Conservation (phyloP, 2,888 invertebrate species). For the Actias luna region DNA sequence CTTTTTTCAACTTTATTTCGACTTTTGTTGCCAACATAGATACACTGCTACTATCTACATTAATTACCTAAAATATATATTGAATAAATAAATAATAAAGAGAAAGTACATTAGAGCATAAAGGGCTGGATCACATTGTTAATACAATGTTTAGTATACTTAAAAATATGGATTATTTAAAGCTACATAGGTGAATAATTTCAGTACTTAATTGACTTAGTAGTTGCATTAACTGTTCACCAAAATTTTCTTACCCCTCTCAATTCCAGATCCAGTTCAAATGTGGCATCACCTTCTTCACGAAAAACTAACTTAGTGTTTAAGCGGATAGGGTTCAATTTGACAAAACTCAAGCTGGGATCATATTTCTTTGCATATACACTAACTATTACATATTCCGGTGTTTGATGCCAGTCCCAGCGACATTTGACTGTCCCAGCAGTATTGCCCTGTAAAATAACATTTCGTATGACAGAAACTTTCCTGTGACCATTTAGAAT, state of each 20-base stretch:
- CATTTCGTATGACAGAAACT: background rate
- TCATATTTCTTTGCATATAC: conserved; percentile 96
- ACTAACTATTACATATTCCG: conserved; percentile 90
- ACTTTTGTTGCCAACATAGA: conserved; percentile 94
- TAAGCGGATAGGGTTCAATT: conserved; percentile 92
- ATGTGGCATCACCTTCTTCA: conserved; percentile 86
- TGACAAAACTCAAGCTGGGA: conserved; percentile 87
- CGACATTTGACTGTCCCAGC: conserved; percentile 86
- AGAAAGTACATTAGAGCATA: no score
- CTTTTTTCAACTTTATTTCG: conserved; percentile 95
- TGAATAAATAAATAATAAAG: background rate
- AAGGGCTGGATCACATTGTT: no score
- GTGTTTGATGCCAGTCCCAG: conserved; percentile 98
- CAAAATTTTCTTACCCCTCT: conserved; percentile 84
- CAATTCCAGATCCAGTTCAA: conserved; percentile 89
- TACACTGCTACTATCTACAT: conserved; percentile 86
- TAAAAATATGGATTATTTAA: no score
- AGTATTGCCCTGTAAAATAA: conserved; percentile 71
- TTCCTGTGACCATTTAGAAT: no score
- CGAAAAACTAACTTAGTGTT: conserved; percentile 89
- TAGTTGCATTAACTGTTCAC: background rate
- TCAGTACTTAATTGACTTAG: background rate
- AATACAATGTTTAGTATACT: no score
- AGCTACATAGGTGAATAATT: no score
- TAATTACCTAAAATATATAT: conserved; percentile 84